Conservation (phyloP, 1,140 invertebrate genomes). For the Euwallacea similis region DNA sequence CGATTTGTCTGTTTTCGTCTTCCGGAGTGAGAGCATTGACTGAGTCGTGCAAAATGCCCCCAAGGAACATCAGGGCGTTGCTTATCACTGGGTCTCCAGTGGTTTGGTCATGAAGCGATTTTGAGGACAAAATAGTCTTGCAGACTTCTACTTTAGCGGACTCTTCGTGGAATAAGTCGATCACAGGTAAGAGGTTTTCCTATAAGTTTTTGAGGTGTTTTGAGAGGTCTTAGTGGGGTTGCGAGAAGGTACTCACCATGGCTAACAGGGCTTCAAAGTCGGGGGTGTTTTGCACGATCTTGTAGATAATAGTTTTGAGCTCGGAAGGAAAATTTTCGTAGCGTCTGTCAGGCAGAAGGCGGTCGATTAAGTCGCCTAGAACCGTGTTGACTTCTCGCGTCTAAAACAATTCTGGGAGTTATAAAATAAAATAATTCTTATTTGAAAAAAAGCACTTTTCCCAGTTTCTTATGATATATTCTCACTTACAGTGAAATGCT, state of each 20-base stretch:
- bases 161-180: conserved; percentile 89
- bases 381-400: conserved; percentile 81
- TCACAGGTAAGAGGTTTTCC: conserved; percentile 87
- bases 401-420: conserved; percentile 56
- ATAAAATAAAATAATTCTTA: too few relatives aligned
- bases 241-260: conserved; percentile 60
- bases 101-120: conserved; percentile 53
- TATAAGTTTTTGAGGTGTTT: conserved; percentile 51
- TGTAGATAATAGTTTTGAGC: conserved; percentile 75
- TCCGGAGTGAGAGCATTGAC: conserved; percentile 91
- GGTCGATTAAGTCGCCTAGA: conserved; percentile 80
- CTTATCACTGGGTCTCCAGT: conserved; percentile 84
- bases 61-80: conserved; percentile 83
- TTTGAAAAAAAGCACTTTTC: too few relatives aligned
- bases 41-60: conserved; percentile 87
- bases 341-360: conserved; percentile 68
- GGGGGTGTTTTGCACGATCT: conserved; percentile 71
- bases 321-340: conserved; percentile 79
- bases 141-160: conserved; percentile 79
- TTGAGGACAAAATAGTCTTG: conserved; percentile 77
- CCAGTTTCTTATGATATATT: background rate
- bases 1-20: conserved; percentile 85
- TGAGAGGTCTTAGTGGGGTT: background rate
- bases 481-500: conserved; percentile 77
- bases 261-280: conserved; percentile 78